Percentiles rank a stretch among this genome's conserved stretches.
Evolutionary conservation across 2,113 vertebrate genomes (phyloP).

Genomic region (Elaphurus davidianus): DNA sequence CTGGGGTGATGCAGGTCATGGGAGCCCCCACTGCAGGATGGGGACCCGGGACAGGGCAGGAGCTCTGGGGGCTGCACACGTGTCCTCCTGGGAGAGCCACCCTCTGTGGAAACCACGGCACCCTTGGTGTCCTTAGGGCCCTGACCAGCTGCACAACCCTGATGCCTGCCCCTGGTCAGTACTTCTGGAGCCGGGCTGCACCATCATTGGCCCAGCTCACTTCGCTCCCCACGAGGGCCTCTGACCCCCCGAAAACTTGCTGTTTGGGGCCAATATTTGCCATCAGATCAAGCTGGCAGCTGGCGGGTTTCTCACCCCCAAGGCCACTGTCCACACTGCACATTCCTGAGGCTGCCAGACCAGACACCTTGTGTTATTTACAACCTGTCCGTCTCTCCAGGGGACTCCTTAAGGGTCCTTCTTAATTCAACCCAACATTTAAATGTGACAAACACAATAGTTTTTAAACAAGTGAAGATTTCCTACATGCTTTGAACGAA

Average conservation of each 20-base stretch:
- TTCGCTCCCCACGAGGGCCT: background rate
- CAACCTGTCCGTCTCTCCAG: background rate
- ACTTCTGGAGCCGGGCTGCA: accelerated
- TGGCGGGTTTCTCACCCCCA: background rate
- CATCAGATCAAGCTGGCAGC: background rate
- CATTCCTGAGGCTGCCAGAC: background rate
- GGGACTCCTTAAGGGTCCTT: background rate
- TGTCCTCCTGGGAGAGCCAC: background rate
- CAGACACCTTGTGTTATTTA: background rate
- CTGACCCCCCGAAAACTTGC: background rate
- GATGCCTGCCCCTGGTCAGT: accelerated
- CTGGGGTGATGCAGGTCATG: background rate
- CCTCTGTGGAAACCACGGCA: background rate
- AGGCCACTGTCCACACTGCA: background rate
- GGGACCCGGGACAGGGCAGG: background rate
- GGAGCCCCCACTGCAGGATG: background rate
- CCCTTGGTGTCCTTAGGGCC: background rate
- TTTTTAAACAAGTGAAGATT: background rate
- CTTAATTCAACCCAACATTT: background rate
- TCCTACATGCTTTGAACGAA: background rate
- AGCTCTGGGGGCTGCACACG: background rate
- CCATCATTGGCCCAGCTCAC: background rate
- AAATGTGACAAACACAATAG: background rate
- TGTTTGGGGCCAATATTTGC: background rate
- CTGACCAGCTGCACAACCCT: background rate